A percentile compares a stretch with the other conserved stretches of the same genome.
These are phyloP conservation scores for Ornithoptera priamus DNA, from an alignment of 2,888 invertebrate genomes.

Conservation along the genomic window DNA sequence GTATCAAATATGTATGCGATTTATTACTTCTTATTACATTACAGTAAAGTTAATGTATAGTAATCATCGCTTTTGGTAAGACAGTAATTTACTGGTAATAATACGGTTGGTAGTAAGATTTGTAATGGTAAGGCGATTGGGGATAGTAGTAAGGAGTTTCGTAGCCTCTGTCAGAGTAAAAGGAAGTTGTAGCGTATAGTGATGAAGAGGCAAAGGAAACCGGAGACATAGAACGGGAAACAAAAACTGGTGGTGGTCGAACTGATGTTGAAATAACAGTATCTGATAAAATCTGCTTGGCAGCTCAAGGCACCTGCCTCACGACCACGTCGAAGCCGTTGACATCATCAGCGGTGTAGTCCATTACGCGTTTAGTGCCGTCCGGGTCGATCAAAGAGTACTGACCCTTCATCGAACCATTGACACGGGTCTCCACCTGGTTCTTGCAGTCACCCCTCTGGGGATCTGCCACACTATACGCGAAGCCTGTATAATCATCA, in stretches of 20 bases:
- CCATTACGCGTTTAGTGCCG: slow-evolving; percentile 76
- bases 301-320: slow-evolving; percentile 66
- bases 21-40: no score
- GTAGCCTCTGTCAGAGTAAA: slow-evolving; percentile 1
- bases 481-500: slow-evolving; percentile 66
- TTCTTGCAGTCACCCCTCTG: slow-evolving; percentile 79
- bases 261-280: slow-evolving; percentile 32
- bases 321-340: slow-evolving; percentile 80
- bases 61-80: no score
- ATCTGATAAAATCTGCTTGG: slow-evolving; percentile 35
- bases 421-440: slow-evolving; percentile 73
- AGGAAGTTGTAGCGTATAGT: neutral
- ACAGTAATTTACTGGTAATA: slow-evolving; percentile 1
- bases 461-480: slow-evolving; percentile 77
- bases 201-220: slow-evolving; percentile 28
- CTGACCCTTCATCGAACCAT: slow-evolving; percentile 73
- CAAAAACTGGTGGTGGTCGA: slow-evolving; percentile 10
- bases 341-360: slow-evolving; percentile 75
- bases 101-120: slow-evolving; percentile 1
- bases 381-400: slow-evolving; percentile 78
- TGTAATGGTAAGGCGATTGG: slow-evolving; percentile 8
- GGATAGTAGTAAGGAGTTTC: slow-evolving; percentile 29
- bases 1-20: no score
- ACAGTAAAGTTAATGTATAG: no score
- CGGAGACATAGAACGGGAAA: slow-evolving; percentile 34